Evolutionary conservation across 2,113 vertebrate species (phyloP), one percentile per base, ranked within the genome.

Genomic region (Panurus biarmicus): DNA sequence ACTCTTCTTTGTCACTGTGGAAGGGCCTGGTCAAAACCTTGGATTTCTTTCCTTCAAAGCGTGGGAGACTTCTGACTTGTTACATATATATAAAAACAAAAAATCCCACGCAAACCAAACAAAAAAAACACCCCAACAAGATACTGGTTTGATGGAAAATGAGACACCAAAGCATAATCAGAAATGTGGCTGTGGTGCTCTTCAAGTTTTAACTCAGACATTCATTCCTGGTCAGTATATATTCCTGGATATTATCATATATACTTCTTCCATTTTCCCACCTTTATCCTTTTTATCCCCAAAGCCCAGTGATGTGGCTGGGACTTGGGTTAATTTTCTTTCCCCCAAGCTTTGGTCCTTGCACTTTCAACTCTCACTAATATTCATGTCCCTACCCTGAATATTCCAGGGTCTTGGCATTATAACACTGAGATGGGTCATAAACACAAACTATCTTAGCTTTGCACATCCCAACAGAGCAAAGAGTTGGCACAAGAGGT

Each of bases 361-460:
- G 33, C 35, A 7, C 25, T 82, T 91, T 19, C 17, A 54, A 17
- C 24, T 80, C 14, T 76, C 31, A 20, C 14, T 56, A 16, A 21
- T 69, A 45, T 26, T 53, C 18, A 29, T 28, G 53, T 0, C 0
- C 19, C n/a, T 47, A 10, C 19, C 22, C 58, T 83, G n/a, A 45
- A 6, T 61, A 47, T 73, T 50, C 10, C 47, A 50, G 26, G 18
- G 10, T 87, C 60, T 87, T 74, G 69, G 29, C 42, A 38, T 74
- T 40, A 12, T 19, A 33, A 28, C 65, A 60, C 33, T 2, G 3
- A 35, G 25, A 26, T 26, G 12, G 18, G 11, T 13, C 51, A 35
- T 48, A 54, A 81, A 42, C 11, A 23, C 33, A 48, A 48, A 36
- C 48, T 5, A 9, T 36, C 73, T 87, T 56, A 51, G 36, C 25